Percentiles rank a stretch among this genome's conserved stretches.
Conservation (phyloP, 1,140 invertebrate species). For the Leptinotarsa texana region DNA sequence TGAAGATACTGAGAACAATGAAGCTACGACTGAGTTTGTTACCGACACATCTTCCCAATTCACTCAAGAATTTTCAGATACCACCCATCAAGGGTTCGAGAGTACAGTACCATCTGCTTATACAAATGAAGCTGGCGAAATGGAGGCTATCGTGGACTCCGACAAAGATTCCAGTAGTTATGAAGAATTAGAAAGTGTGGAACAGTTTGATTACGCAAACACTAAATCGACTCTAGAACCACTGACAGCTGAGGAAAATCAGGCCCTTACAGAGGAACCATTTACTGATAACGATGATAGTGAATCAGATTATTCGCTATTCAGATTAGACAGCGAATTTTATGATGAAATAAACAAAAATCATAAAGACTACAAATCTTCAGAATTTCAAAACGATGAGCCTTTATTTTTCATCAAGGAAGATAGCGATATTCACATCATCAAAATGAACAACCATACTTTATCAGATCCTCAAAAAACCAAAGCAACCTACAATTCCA, state of each 20-base stretch:
- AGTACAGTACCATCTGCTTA: too few relatives aligned
- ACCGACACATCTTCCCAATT: too few relatives aligned
- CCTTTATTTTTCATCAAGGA: constrained; percentile 53
- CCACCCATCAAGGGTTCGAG: too few relatives aligned
- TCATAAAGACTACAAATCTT: constrained; percentile 33
- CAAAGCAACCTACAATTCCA: constrained; percentile 49
- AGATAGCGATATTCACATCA: constrained; percentile 58
- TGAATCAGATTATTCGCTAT: constrained; percentile 20
- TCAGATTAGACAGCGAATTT: constrained; percentile 15
- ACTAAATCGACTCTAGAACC: too few relatives aligned
- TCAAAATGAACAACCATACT: constrained; percentile 54
- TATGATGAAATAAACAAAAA: constrained; percentile 22
- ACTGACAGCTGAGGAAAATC: not conserved
- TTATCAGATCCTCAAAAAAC: constrained; percentile 50
- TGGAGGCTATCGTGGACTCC: too few relatives aligned
- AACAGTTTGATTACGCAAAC: too few relatives aligned
- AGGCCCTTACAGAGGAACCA: not conserved
- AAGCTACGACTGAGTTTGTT: too few relatives aligned
- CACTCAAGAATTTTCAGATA: too few relatives aligned
- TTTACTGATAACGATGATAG: constrained; percentile 12
- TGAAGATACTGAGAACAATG: too few relatives aligned
- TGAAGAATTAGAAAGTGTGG: too few relatives aligned
- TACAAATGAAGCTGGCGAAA: too few relatives aligned
- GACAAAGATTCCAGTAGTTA: too few relatives aligned
- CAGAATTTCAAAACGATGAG: constrained; percentile 57